These are phyloP conservation scores for Pentalonia nigronervosa DNA, from an alignment of 1,140 invertebrate species.

Conservation along the genomic window DNA sequence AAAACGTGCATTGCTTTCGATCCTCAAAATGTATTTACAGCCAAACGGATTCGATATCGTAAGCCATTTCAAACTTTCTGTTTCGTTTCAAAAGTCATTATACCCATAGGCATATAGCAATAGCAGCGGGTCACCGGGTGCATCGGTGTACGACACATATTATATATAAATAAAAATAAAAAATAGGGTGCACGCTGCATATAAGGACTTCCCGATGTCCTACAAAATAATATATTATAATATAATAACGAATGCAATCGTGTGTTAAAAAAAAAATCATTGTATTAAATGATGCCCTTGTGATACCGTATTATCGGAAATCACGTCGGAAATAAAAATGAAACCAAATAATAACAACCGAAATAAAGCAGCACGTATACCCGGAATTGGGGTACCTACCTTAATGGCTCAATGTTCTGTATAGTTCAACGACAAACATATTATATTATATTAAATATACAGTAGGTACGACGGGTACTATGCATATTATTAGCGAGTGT, in stretches of 20 bases:
- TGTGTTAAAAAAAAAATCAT: constrained; percentile 11
- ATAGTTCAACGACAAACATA: not conserved
- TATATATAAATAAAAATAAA: not conserved
- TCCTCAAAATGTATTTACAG: not conserved
- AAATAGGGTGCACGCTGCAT: constrained; percentile 29
- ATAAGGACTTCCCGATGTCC: constrained; percentile 43
- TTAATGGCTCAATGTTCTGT: not conserved
- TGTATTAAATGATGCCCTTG: not conserved
- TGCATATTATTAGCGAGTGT: not conserved
- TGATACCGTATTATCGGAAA: not conserved
- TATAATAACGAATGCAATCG: not conserved
- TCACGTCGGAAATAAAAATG: not conserved
- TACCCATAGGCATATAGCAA: not conserved
- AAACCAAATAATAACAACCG: not conserved
- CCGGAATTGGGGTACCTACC: not conserved
- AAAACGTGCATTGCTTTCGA: not conserved
- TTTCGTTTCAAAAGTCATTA: not conserved
- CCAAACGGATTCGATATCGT: not conserved
- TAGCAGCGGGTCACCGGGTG: not conserved
- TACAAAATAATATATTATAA: constrained; percentile 30
- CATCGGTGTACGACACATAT: not conserved
- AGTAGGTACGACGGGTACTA: not conserved
- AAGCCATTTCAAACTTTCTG: not conserved
- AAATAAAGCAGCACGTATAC: not conserved
- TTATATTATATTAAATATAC: not conserved